These are phyloP conservation scores for Montipora efflorescens DNA, from an alignment of 64 coral and sea anemone species.

Conservation along the genomic window DNA sequence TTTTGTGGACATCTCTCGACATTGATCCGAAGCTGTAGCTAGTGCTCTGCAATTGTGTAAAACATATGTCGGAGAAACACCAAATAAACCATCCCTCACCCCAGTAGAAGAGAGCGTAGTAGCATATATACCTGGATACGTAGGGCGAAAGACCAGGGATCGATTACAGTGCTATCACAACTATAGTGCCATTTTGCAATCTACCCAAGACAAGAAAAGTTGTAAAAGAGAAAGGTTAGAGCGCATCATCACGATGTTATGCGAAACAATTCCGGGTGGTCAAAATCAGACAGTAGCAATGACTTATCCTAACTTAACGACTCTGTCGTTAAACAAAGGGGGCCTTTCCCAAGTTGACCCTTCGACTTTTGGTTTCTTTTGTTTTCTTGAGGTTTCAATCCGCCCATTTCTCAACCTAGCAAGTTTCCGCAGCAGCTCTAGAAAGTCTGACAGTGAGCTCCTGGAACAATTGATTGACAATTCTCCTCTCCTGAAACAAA, in stretches of 20 bases:
- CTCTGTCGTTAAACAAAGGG: background rate
- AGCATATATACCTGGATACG: background rate
- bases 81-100: slow-evolving; percentile 19
- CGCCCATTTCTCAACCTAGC: background rate
- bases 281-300: background rate
- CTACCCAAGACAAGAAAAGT: no score
- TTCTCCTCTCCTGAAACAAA: no score
- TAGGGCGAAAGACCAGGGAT: slow-evolving; percentile 9
- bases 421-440: background rate
- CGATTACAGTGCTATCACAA: background rate
- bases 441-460: background rate
- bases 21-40: background rate
- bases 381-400: slow-evolving; percentile 1
- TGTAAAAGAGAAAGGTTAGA: no score
- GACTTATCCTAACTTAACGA: background rate
- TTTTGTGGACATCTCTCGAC: background rate
- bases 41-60: background rate
- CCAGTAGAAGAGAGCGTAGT: background rate
- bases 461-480: background rate
- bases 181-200: no score
- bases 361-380: background rate
- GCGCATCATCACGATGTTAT: no score
- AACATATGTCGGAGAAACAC: background rate
- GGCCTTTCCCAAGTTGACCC: background rate
- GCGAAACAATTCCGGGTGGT: background rate